Conservation (phyloP, 2,797 vertebrate genomes). For the Alcedo quadribrachys region DNA sequence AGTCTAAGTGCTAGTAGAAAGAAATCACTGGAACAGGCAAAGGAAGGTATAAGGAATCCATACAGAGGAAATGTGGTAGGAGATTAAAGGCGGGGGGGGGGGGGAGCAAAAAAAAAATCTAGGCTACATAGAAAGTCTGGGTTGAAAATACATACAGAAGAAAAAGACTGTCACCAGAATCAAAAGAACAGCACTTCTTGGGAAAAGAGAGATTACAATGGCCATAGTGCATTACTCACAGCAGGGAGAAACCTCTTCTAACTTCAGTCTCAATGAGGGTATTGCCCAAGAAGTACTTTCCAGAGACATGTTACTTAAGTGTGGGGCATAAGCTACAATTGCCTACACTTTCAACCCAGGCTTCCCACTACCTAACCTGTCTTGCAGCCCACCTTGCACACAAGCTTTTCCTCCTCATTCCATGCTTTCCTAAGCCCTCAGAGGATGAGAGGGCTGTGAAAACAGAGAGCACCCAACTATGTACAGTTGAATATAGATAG, state of each 20-base stretch:
- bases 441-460: not conserved
- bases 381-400: not conserved
- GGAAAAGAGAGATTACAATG: not conserved
- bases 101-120: rapidly evolving
- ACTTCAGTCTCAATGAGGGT: not conserved
- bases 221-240: not conserved
- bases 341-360: not conserved
- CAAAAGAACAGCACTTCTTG: not conserved
- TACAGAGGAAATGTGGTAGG: not conserved
- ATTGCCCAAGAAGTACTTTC: not conserved
- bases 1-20: not conserved
- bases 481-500: not conserved
- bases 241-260: not conserved
- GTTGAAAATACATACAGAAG: not conserved
- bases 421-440: not conserved
- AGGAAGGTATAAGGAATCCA: not conserved
- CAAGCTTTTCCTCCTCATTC: not conserved
- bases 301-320: not conserved
- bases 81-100: not conserved
- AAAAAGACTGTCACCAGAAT: not conserved
- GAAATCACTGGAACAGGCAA: not conserved
- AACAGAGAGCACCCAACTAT: not conserved
- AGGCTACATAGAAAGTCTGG: not conserved
- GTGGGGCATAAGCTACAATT: not conserved
- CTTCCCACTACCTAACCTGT: not conserved